These are phyloP conservation scores for Falcunculus frontatus DNA, from an alignment of 2,113 vertebrate genomes.

Conservation along the genomic window DNA sequence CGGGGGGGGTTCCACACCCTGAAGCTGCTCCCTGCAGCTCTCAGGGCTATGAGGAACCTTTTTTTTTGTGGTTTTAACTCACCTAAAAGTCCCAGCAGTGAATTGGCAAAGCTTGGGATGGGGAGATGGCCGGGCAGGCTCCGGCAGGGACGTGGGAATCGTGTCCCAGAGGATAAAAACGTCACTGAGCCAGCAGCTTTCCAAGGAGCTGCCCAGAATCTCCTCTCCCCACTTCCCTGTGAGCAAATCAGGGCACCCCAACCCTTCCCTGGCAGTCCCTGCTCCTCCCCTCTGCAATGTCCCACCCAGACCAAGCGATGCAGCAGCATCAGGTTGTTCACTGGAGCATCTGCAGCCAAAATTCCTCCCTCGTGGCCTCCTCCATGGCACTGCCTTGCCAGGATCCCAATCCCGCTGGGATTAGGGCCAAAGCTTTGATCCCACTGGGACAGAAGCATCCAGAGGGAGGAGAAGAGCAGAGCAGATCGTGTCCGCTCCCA, in stretches of 20 bases:
- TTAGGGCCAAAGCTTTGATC: accelerated
- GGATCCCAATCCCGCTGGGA: accelerated
- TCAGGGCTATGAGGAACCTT: neutral
- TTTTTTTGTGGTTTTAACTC: neutral
- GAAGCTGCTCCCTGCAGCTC: neutral
- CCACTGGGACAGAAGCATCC: neutral
- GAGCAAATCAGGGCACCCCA: neutral
- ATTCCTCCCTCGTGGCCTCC: neutral
- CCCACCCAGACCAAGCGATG: accelerated
- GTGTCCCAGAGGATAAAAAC: neutral
- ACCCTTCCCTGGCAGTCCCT: neutral
- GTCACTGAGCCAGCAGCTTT: accelerated
- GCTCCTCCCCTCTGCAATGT: neutral
- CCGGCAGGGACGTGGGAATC: accelerated
- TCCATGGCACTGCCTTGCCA: neutral
- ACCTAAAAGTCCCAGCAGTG: neutral
- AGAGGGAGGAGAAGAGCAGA: neutral
- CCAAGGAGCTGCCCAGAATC: neutral
- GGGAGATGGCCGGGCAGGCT: neutral
- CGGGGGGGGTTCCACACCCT: accelerated
- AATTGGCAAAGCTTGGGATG: neutral
- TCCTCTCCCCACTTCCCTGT: neutral
- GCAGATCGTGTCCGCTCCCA: accelerated
- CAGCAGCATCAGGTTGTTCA: neutral
- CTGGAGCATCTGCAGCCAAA: neutral